Percentiles rank a stretch among this genome's conserved stretches.
These are phyloP conservation scores for Phytoseiulus persimilis DNA, from an alignment of 2,888 invertebrate genomes.

Conservation along the genomic window DNA sequence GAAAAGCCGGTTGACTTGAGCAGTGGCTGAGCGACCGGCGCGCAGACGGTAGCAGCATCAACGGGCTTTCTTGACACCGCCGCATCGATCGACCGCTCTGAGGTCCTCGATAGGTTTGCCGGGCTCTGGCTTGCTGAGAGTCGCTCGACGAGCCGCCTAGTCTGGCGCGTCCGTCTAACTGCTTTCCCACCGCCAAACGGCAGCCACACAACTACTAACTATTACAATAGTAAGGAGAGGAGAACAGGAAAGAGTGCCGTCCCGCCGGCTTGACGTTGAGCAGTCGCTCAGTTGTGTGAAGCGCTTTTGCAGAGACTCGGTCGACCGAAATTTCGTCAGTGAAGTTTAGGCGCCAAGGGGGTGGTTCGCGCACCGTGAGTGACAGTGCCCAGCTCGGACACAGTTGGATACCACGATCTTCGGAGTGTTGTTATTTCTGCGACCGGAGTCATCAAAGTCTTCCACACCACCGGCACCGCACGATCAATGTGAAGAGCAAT, in stretches of 20 bases:
- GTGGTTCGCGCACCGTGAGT: not conserved
- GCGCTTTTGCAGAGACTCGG: not conserved
- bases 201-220: not conserved
- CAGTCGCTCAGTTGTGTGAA: not conserved
- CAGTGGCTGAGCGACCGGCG: not conserved
- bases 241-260: not conserved
- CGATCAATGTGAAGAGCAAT: not conserved
- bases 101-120: not conserved
- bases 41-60: not conserved
- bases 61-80: not conserved
- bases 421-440: not conserved
- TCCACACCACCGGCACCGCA: not conserved
- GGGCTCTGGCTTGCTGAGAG: not conserved
- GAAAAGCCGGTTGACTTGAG: not conserved
- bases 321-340: not conserved
- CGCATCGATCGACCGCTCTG: not conserved
- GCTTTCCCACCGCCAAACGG: not conserved
- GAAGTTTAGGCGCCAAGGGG: not conserved
- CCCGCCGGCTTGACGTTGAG: not conserved
- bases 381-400: not conserved
- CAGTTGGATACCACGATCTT: not conserved
- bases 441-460: not conserved
- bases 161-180: not conserved
- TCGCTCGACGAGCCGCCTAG: not conserved
- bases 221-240: slow-evolving; percentile 5